Base-by-base conservation (phyloP, 1,140 invertebrate genomes). In the Zaprionus africanus region DNA sequence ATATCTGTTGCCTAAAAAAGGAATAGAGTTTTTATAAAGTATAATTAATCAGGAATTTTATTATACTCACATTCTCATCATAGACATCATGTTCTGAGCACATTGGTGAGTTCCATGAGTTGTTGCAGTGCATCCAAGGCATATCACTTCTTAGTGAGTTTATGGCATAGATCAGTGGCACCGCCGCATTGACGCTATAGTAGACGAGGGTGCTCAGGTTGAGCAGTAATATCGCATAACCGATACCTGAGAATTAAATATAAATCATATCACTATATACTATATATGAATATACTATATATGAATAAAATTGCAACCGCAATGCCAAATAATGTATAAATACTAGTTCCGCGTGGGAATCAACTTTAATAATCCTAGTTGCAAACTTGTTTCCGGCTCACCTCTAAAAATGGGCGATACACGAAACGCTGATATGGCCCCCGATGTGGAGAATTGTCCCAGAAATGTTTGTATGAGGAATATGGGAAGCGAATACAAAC, bases 381-480 rank as follows among this genome's bases (percentile, higher is more conserved):
- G 15, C 2, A 12, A 26, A 22, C 9, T 5, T 28, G 7, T 26
- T 28, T 17, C 6, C 12, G 13, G 51, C 59, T 60, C 49, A 92
- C 91, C 91, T 79, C 91, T 92, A 49, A 92, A 92, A 41, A 92
- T 87, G n/a, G 91, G 91, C 36, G 91, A 82, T 28, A 91, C 88
- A n/a, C 91, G 91, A 82, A 92, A 92, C 38, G 91, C 91, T 28
- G 91, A 91, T 28, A 92, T 91, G 0, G 83, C 60, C 13, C 91
- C 91, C 6, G 91, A 92, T 19, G 85, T 74, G 6, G 91, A 92
- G 41, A 92, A 92, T 54, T 92, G 91, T 28, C 91, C 91, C 63
- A 92, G 36, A 88, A 92, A 92, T 60, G 91, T 86, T 88, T 92
- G 91, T 64, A 92, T 82, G 41, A 92, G 54, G 82, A 92, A 92